Conservation (phyloP, 2,113 vertebrate genomes). For the Paramisgurnus dabryanus region DNA sequence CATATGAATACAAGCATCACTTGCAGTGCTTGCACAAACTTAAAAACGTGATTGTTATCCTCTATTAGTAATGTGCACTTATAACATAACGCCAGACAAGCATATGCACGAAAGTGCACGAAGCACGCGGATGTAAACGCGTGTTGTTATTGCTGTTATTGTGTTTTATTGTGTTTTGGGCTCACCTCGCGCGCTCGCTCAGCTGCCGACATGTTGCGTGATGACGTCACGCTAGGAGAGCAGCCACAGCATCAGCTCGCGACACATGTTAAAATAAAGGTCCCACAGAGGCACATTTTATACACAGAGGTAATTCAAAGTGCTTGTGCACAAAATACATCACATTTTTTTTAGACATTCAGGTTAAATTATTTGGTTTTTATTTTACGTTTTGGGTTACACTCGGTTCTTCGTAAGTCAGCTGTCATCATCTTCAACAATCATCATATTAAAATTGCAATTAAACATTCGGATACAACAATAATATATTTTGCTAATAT, state of each 20-base stretch:
- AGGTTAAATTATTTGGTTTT: not conserved
- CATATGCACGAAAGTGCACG: not conserved
- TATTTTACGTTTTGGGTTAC: not conserved
- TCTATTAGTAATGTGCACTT: not conserved
- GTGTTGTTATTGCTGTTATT: not conserved
- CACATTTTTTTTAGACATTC: not conserved
- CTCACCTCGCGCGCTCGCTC: conserved; percentile 34
- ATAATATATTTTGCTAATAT: too few species aligned
- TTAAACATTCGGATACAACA: too few species aligned
- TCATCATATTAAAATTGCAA: too few species aligned
- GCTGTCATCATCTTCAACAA: too few species aligned
- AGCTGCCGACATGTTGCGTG: conserved; percentile 28
- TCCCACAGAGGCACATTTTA: not conserved
- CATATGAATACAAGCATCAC: not conserved
- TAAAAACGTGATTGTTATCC: not conserved
- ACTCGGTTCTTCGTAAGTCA: too few species aligned
- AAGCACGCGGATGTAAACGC: not conserved
- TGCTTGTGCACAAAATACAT: too few species aligned
- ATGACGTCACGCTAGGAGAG: not conserved
- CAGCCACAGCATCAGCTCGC: not conserved
- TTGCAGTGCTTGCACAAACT: not conserved
- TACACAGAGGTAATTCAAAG: not conserved
- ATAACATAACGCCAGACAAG: not conserved
- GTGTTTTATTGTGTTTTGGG: conserved; percentile 14
- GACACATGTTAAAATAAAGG: conserved; percentile 2